Evolutionary conservation across 1,140 invertebrate genomes (phyloP), one percentile per base, ranked within the genome.

Genomic region (Aphelinus atriplicis): DNA sequence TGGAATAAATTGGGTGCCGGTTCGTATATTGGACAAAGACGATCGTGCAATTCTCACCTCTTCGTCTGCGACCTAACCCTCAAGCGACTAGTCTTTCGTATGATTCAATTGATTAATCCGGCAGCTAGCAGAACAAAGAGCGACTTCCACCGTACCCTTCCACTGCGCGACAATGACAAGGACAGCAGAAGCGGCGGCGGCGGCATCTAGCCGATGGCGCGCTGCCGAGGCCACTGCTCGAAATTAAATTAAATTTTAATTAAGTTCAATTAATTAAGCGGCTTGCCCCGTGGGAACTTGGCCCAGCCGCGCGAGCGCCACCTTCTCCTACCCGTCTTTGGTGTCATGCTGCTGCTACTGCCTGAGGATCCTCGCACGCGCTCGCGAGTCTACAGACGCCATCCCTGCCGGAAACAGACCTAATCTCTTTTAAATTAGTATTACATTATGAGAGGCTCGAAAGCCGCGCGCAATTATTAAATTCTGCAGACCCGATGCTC

Each of bases 161-260:
- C 26, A 26, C 26, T 26, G 26, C 26, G 26, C 26, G 26, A 26
- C 26, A 26, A 26, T 26, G 26, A 26, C 26, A 26, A 26, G 26
- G 26, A 26, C 26, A 26, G 26, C 26, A 26, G 26, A 26, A 26
- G 26, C 26, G 26, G 26, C n/a, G 56, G 47, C 60, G 45, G 43
- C 5, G 2, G 60, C 45, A 62, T 62, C 60, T 46, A 62, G 7
- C n/a, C 70, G 58, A 64, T 48, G 10, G 61, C 10, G n/a, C 42
- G 45, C 51, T 56, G 6, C 55, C 42, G 65, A 80, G 76, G 76
- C 76, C 42, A 1, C 47, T n/a, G 46, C 62, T 62, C 48, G 70
- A 81, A 84, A 84, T 84, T 81, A 82, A 84, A 85, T 83, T 83
- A 82, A 84, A 84, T 84, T 85, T 81, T 83, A 83, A 85, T 85